phyloP scores from a whole-genome alignment of 2,888 invertebrate genomes.

The Barypeithes pellucidus region DNA sequence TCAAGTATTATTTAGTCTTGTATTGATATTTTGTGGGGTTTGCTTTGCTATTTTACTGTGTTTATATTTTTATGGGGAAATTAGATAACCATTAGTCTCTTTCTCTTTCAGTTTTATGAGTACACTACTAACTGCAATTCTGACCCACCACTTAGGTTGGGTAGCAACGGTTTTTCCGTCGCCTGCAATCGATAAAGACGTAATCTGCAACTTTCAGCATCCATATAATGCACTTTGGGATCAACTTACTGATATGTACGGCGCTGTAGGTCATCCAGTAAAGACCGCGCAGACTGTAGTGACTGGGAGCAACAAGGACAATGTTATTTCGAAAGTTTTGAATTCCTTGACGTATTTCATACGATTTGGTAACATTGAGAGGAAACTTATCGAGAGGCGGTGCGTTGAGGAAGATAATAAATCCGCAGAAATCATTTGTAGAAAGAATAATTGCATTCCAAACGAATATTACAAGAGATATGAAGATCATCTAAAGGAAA shows the following conservation, averaged over 20 bases:
- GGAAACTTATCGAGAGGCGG: slow-evolving; percentile 60
- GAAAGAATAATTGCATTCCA: slow-evolving; percentile 63
- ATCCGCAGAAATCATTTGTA: slow-evolving; percentile 63
- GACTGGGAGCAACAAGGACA: slow-evolving; percentile 80
- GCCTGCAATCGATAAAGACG: slow-evolving; percentile 62
- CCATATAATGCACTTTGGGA: slow-evolving; percentile 94
- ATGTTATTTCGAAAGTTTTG: slow-evolving; percentile 81
- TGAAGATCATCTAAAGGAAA: slow-evolving; percentile 64
- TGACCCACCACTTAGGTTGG: slow-evolving; percentile 95
- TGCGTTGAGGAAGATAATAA: slow-evolving; percentile 65
- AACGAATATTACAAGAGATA: slow-evolving; percentile 66
- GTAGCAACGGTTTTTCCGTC: slow-evolving; percentile 80
- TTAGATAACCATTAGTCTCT: no score
- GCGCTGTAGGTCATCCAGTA: slow-evolving; percentile 86
- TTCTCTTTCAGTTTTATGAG: slow-evolving; percentile 87
- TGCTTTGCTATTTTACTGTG: no score
- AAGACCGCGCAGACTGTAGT: slow-evolving; percentile 87
- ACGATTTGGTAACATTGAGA: slow-evolving; percentile 81
- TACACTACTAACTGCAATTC: slow-evolving; percentile 88
- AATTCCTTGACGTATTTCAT: slow-evolving; percentile 90
- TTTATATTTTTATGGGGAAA: no score
- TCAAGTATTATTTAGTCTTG: no score
- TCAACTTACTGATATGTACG: slow-evolving; percentile 89
- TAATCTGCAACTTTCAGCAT: slow-evolving; percentile 74
- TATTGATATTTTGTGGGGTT: no score